Evolutionary conservation across 2,113 vertebrate species (phyloP), one percentile per base, ranked within the genome.

Genomic region (Lepisosteus osseus): DNA sequence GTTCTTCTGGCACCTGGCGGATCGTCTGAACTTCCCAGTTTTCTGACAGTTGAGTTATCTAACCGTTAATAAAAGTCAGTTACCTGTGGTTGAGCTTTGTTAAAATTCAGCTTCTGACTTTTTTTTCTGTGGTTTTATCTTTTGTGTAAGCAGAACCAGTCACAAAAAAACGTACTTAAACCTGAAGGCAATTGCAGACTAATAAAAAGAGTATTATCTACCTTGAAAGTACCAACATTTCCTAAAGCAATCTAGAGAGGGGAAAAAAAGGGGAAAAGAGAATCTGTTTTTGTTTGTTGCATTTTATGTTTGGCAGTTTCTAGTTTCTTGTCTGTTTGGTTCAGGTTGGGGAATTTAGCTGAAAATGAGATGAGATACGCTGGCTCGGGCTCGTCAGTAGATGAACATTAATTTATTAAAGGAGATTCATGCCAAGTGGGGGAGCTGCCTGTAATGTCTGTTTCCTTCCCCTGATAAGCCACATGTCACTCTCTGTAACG

Each of bases 11-110:
- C 86, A 85, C 82, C 86, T 85, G 84, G 76, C 81, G 80, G 77
- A 76, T 74, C 13, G 8, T 71, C 64, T 8, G 12, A 73, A 76
- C 65, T 61, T 74, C 73, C 62, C 47, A 61, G 44, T 77, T 76
- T 73, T 77, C 76, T 76, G 75, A 85, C 86, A 14, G 85, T 88
- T 86, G 77, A 76, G 80, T 88, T 90, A 85, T 91, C 89, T 84
- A 86, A 83, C 78, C 71, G 74, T 85, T 85, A 81, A 83, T 85
- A 84, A 79, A 78, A 85, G 84, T 76, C 17, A 74, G 81, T 44
- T 68, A 72, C 65, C 76, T 89, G 90, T 85, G 86, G 88, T 88
- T 86, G 79, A 72, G 72, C 74, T 69, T 71, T 79, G 78, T 68
- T 71, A 82, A 78, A 78, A 84, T 76, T 85, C 78, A 63, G 69